phyloP scores from a whole-genome alignment of 1,140 invertebrate genomes.

The Trachymyrmex septentrionalis region DNA sequence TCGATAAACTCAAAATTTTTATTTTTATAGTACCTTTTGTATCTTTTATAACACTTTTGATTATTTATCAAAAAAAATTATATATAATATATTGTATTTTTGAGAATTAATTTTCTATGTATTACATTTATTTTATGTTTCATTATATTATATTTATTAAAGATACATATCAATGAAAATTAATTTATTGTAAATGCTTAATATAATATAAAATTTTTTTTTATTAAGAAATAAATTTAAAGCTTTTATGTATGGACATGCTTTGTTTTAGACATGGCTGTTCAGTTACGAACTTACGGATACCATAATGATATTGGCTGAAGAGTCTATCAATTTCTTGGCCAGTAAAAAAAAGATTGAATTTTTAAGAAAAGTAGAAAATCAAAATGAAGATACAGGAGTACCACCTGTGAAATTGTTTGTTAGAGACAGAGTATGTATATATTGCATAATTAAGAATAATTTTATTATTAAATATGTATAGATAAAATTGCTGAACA shows the following conservation, averaged over 20 bases:
- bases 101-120: neutral
- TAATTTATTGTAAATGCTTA: neutral
- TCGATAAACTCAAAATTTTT: too few species aligned
- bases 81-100: neutral
- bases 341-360: slow-evolving; percentile 99
- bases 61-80: neutral
- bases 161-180: neutral
- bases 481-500: neutral
- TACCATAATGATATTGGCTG: slow-evolving; percentile 96
- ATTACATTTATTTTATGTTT: too few species aligned
- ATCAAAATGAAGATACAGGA: slow-evolving; percentile 92
- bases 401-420: slow-evolving; percentile 95
- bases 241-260: neutral
- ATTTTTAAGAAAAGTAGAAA: slow-evolving; percentile 97
- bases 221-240: neutral
- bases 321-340: slow-evolving; percentile 94
- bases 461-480: slow-evolving; percentile 33
- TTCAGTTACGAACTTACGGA: slow-evolving; percentile 99
- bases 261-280: slow-evolving; percentile 94
- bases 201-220: neutral
- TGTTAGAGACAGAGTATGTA: slow-evolving; percentile 94
- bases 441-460: slow-evolving; percentile 43
- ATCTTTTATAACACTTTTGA: neutral
- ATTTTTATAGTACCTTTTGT: too few species aligned
- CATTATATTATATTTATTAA: neutral